These are phyloP conservation scores for Caenorhabditis sulstoni DNA, from an alignment of 2,888 invertebrate species.

Conservation along the genomic window DNA sequence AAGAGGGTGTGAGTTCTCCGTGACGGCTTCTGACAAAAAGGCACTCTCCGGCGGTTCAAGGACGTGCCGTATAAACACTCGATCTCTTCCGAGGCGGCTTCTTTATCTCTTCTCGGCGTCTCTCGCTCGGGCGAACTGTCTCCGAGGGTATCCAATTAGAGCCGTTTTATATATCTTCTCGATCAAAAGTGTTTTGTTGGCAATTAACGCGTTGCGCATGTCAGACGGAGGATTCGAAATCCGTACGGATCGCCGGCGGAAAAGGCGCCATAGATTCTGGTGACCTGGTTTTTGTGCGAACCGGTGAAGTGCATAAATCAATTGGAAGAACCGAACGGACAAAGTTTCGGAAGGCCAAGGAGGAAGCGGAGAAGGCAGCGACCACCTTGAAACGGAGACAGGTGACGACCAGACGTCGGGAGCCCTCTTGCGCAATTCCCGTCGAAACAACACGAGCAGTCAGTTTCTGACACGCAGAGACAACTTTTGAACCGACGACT, in stretches of 20 bases:
- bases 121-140: constrained; percentile 8
- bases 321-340: constrained; percentile 12
- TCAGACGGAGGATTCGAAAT: constrained; percentile 32
- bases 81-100: constrained; percentile 29
- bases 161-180: constrained; percentile 43
- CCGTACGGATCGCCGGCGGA: not conserved
- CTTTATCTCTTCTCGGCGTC: constrained; percentile 42
- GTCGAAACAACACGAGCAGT: not conserved
- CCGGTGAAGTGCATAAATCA: constrained; percentile 51
- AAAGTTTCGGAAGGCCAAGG: constrained; percentile 29
- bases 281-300: constrained; percentile 51
- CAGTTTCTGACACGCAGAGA: too few species aligned
- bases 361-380: constrained; percentile 8
- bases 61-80: constrained; percentile 55
- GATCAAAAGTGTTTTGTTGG: constrained; percentile 31
- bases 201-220: constrained; percentile 45
- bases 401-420: constrained; percentile 5
- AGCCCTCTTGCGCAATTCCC: constrained; percentile 1
- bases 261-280: constrained; percentile 40
- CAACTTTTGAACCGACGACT: too few species aligned
- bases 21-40: constrained; percentile 29
- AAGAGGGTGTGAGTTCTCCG: constrained; percentile 32
- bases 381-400: constrained; percentile 28
- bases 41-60: constrained; percentile 49
- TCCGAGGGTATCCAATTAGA: constrained; percentile 39